phyloP scores from a whole-genome alignment of 2,113 vertebrate genomes.

The Diadophis punctatus region DNA sequence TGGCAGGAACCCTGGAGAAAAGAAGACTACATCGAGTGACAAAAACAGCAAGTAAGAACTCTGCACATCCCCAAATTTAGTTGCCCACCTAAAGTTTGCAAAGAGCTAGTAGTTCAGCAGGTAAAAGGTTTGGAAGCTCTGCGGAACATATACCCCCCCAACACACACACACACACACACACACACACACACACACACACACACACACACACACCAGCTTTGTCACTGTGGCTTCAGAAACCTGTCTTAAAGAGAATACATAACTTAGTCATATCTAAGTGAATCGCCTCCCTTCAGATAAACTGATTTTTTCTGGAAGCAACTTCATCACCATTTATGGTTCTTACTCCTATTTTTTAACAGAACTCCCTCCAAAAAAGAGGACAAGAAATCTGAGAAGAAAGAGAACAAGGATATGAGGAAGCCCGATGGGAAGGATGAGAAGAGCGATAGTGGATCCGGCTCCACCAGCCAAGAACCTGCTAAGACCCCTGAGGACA shows the following conservation, averaged over 20 bases:
- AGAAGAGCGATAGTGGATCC: slow-evolving; percentile 77
- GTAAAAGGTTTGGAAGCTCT: not conserved
- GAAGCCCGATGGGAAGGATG: slow-evolving; percentile 82
- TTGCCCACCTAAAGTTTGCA: not conserved
- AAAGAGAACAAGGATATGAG: slow-evolving; percentile 88
- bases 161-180: no score
- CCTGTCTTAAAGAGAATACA: not conserved
- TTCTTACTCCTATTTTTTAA: not conserved
- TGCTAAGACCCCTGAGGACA: slow-evolving; percentile 84
- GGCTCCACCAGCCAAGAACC: slow-evolving; percentile 73
- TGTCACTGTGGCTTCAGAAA: not conserved
- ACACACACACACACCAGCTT: not conserved
- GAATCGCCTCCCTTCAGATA: not conserved
- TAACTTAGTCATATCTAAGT: not conserved
- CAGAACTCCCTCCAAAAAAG: slow-evolving; percentile 87
- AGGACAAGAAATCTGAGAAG: slow-evolving; percentile 88
- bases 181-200: no score
- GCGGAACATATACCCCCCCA: not conserved
- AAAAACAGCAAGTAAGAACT: slow-evolving; percentile 78
- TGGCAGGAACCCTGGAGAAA: slow-evolving; percentile 78
- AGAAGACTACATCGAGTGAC: slow-evolving; percentile 74
- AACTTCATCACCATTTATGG: no score
- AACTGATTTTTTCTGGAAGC: not conserved
- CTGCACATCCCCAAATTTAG: not conserved
- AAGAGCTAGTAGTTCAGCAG: not conserved